Evolutionary conservation across 2,113 vertebrate species (phyloP).

Genomic region (Anoura caudifer): DNA sequence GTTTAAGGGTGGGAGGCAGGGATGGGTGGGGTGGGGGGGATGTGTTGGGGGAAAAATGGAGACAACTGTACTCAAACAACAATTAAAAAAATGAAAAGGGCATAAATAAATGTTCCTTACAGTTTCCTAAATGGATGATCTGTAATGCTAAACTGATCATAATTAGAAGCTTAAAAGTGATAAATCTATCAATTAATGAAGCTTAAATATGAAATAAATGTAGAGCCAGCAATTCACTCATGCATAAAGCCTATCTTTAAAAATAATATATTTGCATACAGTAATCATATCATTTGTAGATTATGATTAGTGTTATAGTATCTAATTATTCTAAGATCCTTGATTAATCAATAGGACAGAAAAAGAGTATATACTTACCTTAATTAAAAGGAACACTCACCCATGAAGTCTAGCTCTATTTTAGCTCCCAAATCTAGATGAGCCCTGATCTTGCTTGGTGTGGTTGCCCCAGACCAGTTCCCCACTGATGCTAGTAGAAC

Average conservation of each 20-base stretch:
- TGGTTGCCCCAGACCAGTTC: slow-evolving; percentile 46
- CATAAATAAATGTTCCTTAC: slow-evolving; percentile 25
- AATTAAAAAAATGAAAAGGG: background rate
- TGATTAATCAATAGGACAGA: background rate
- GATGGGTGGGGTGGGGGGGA: too few relatives aligned
- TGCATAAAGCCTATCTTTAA: background rate
- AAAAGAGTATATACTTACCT: background rate
- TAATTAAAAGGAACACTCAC: background rate
- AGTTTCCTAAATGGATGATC: slow-evolving; percentile 57
- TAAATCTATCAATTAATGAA: background rate
- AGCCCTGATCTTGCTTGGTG: background rate
- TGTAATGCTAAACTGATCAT: slow-evolving; percentile 64
- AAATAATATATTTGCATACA: background rate
- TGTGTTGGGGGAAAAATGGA: too few relatives aligned
- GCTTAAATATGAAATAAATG: background rate
- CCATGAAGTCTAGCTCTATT: background rate
- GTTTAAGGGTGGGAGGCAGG: too few relatives aligned
- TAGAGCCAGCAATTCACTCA: background rate
- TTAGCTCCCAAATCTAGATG: background rate
- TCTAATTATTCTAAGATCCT: background rate
- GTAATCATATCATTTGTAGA: background rate
- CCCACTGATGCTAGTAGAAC: fast-evolving
- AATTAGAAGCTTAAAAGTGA: slow-evolving; percentile 64
- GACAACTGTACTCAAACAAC: too few relatives aligned
- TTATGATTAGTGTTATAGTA: background rate